Base-by-base conservation (phyloP, 2,797 vertebrate species). In the Acanthurus leucopareius region DNA sequence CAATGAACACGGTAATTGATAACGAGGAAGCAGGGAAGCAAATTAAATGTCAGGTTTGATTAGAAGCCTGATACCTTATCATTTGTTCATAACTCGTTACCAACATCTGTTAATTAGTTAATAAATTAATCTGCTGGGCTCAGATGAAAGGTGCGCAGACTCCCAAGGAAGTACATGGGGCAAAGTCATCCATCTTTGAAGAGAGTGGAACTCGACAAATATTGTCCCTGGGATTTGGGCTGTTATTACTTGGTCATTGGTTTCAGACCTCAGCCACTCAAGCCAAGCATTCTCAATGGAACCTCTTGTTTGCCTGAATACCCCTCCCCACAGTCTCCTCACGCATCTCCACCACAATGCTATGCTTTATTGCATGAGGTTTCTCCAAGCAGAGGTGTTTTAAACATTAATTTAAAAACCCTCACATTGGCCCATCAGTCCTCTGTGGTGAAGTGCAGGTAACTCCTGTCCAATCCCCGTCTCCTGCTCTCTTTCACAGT, bases 1-100 rank as follows among this genome's bases (percentile, higher is more conserved):
- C 91, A 88, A 68, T 81, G 87, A 92, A 91, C 91, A 86, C n/a
- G 40, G 86, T 94, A 94, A 93, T 94, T 94, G 94, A 96, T 95
- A 94, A 94, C 79, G 78, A 90, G 93, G 95, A 94, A 95, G 92
- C 89, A 84, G 79, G 86, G 92, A 92, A 94, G 95, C 93, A 94
- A 95, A 96, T 96, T 93, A 94, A 96, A 94, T 89, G 95, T 95
- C 95, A 93, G 87, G 91, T 95, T 95, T 93, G 90, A 96, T 96
- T 95, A 95, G 92, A 71, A 85, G 82, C 79, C 90, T 94, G 95
- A 96, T 96, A 91, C 94, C 92, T 96, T 96, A 95, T 95, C 93
- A 94, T 96, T 96, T 95, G 92, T 93, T 93, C 93, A 94, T 95
- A 95, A 94, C 91, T 93, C 88, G 73, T 96, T 95, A 94, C 91